Evolutionary conservation across 2,888 invertebrate genomes (phyloP), one percentile per base, ranked within the genome.

Genomic region (Ligdia adustata): DNA sequence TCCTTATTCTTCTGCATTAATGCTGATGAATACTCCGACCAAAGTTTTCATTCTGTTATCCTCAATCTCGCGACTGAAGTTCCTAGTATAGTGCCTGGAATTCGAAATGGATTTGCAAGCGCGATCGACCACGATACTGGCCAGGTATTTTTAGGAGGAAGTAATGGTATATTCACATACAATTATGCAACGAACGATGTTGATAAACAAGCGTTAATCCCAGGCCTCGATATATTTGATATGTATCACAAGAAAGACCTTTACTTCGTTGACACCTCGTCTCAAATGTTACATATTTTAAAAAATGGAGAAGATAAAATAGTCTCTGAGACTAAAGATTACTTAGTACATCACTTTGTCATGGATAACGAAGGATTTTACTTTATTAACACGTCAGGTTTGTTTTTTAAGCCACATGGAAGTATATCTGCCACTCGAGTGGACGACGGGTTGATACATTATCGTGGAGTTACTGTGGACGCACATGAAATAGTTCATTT

Each of bases 61-160:
- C 59, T 82, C n/a, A 69, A 79, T 51, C 65, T 82, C 9, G 60
- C 71, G 29, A 69, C 66, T 28, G 70, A 67, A 9, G 39, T 52
- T 12, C 51, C 71, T 9, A 56, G 62, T 14, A 55, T 82, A 29
- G 64, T 82, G 40, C 75, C 77, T 20, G 69, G 73, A 46, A 75
- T 83, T 40, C 71, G 75, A 9, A 81, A 83, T 49, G 83, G 83
- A 4, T 83, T 76, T 26, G 79, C 82, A 5, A 79, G 78, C 54
- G 77, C 83, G 4, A 70, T 81, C n/a, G 74, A 82, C 42, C 72
- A 75, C 16, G 48, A 43, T 2, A 64, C 66, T 6, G 70, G 79
- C 22, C 55, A 58, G 6, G 74, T 78, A 3, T 83, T 71, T 49
- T 68, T 83, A 3, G 82, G 82, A 27, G 83, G 81, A 0, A 81